Percentiles rank a stretch among this genome's conserved stretches.
These are phyloP conservation scores for Sturmia bella DNA, from an alignment of 2,888 invertebrate genomes.

Conservation along the genomic window DNA sequence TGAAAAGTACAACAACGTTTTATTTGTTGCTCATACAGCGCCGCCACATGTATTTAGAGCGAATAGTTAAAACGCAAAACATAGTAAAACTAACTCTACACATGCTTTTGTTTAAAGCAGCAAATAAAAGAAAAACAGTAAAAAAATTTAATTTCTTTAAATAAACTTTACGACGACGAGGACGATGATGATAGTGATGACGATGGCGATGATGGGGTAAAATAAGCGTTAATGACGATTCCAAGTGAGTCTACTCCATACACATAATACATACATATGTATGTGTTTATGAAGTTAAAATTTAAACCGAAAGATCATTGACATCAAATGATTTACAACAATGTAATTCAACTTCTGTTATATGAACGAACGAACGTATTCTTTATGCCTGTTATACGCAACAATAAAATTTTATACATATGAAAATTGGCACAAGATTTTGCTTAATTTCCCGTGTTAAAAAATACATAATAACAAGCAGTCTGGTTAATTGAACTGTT, in stretches of 20 bases:
- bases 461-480: too few species aligned
- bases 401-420: neutral
- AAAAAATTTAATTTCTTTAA: conserved; percentile 30
- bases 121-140: conserved; percentile 21
- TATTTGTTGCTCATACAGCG: too few species aligned
- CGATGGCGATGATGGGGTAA: conserved; percentile 1
- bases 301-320: conserved; percentile 34
- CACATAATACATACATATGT: too few species aligned
- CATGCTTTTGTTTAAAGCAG: conserved; percentile 17
- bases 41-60: neutral
- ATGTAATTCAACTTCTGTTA: neutral
- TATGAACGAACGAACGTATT: too few species aligned
- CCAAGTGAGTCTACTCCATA: too few species aligned
- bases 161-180: conserved; percentile 14
- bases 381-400: too few species aligned
- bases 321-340: conserved; percentile 23
- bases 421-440: too few species aligned
- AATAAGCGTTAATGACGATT: conserved; percentile 20
- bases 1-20: too few species aligned
- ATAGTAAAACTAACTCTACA: neutral
- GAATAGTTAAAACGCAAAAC: conserved; percentile 1
- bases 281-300: conserved; percentile 4
- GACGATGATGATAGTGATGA: conserved; percentile 1
- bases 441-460: too few species aligned
- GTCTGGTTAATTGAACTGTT: too few species aligned